Base-by-base conservation (phyloP, 1,140 invertebrate species). In the Medauroidea extradentata region DNA sequence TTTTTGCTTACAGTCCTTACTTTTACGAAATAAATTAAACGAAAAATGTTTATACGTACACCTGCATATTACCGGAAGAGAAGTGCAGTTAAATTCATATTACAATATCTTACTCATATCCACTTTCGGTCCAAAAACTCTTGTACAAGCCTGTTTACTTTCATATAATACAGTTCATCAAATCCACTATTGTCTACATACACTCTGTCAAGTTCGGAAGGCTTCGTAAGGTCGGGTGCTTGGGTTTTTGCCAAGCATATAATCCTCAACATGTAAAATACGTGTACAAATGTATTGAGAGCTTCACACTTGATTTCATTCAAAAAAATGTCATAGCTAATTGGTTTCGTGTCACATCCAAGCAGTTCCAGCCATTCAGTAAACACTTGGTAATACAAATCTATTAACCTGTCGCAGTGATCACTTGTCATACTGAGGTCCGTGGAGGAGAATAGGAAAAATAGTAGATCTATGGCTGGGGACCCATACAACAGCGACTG, bases 371-470 rank as follows among this genome's bases (percentile, higher is more conserved):
- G 18, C 5, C 24, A 29, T 5, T 58, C 23, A 8, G 43, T 24
- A 18, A 57, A 49, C 21, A 18, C 21, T 8, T 57, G 9, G 34
- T 49, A 24, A 49, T 57, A 57, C 5, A 57, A 4, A 3, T 27
- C 3, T 16, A 57, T 49, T 19, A 57, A 48, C 38, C 41, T n/a
- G 25, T 57, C 55, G 49, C 16, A 49, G 19, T 57, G n/a, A 3
- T 57, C 4, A 4, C 43, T 27, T 9, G 38, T 24, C 3, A 57
- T 46, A 2, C 13, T 9, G 19, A 1, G 21, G 1, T n/a, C 9
- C 34, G 55, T 39, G 49, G 43, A 48, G 21, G 18, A 19, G 49
- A 27, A 57, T 18, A 57, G 18, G 34, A 57, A 57, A 25, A 57
- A 48, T 19, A 57, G 19, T 5, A 60, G 1, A 24, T 60, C 59